Conservation (phyloP, 2,113 vertebrate genomes). For the Thinocorus orbignyianus region DNA sequence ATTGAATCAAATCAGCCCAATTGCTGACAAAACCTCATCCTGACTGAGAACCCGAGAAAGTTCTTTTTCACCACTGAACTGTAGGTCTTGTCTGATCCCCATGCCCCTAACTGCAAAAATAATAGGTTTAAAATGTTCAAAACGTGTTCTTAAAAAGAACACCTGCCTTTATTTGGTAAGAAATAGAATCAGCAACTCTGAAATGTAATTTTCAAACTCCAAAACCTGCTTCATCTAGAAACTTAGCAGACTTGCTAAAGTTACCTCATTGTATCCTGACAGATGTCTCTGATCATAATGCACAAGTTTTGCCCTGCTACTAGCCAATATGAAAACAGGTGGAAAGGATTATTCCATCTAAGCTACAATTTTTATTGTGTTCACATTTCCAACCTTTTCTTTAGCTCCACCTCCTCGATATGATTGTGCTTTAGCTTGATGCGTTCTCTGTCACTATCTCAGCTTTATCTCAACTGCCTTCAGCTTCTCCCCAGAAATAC, state of each 20-base stretch:
- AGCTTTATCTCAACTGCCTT: background rate
- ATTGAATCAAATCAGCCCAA: background rate
- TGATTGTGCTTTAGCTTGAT: background rate
- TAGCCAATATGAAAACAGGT: accelerated
- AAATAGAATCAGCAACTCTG: background rate
- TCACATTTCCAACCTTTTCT: background rate
- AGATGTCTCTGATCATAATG: background rate
- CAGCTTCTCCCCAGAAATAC: background rate
- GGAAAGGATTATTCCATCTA: background rate
- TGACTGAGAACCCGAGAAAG: background rate
- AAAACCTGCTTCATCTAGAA: background rate
- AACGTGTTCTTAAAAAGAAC: background rate
- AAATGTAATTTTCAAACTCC: background rate
- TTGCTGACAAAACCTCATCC: background rate
- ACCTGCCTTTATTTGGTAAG: background rate
- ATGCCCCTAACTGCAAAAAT: background rate
- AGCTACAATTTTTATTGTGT: background rate
- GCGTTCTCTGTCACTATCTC: background rate
- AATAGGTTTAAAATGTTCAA: background rate
- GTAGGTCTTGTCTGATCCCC: background rate
- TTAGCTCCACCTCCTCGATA: background rate
- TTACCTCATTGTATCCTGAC: too few relatives aligned
- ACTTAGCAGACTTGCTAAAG: background rate
- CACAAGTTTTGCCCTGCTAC: background rate
- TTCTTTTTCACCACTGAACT: background rate